Evolutionary conservation across 1,140 invertebrate species (phyloP), one percentile per base, ranked within the genome.

Genomic region (Matsumurasca onukii): DNA sequence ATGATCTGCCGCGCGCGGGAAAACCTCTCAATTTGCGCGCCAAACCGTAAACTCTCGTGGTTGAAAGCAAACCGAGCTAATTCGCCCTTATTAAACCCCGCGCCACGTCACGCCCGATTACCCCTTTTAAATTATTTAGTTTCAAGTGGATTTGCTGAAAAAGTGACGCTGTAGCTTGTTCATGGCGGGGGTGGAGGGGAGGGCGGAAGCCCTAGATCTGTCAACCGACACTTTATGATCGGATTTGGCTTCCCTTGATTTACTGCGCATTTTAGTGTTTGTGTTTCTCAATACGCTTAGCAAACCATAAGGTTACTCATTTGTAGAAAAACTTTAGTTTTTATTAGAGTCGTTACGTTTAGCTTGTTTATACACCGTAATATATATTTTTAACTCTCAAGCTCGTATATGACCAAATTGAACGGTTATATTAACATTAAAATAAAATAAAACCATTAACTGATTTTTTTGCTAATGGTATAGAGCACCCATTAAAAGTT

Each of bases 11-110:
- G 22, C 55, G 22, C 55, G 55, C 55, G 55, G 24, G 55, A 59
- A 59, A 59, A 59, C 55, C 55, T 59, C 55, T 59, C 55, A 59
- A 59, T 59, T 59, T 59, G 55, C 55, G 55, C 55, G 55, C 15
- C 55, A 59, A 59, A 59, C 55, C 30, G 55, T 59, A 27, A 59
- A 59, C 55, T 29, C 55, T 29, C 22, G 55, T 27, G 55, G 55
- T 59, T 22, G 12, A 20, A 59, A 59, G 55, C 55, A 59, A 59
- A 59, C 30, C 30, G 30, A 22, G 55, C 55, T 29, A 27, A 59
- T 27, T 59, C 25, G 22, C 22, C 55, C 55, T 29, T 59, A 27
- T 27, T 59, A 27, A 59, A 27, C 22, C 55, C 24, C 25, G 24
- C 55, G 24, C 55, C 12, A 27, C 25, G 30, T 13, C 55, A 59